Percentiles rank a stretch among this genome's conserved stretches.
Evolutionary conservation across 1,140 invertebrate genomes (phyloP).

Genomic region (Cydia strobilella): DNA sequence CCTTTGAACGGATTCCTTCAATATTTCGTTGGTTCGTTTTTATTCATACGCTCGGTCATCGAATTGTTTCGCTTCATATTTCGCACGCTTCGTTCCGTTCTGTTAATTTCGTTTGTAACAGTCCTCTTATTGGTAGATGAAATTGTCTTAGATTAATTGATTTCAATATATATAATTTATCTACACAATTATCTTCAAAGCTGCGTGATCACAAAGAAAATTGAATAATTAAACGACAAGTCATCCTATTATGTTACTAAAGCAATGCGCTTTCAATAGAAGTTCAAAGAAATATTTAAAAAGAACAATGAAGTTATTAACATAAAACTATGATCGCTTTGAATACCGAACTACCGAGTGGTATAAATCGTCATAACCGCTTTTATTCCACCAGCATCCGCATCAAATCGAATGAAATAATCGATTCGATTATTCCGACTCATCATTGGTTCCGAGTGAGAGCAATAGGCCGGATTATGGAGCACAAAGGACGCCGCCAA

Average conservation of each 20-base stretch:
- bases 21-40: conserved; percentile 77
- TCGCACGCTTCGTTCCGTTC: conserved; percentile 55
- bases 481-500: conserved; percentile 70
- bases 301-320: conserved; percentile 53
- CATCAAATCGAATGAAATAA: conserved; percentile 66
- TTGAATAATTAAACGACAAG: conserved; percentile 12
- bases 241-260: conserved; percentile 20
- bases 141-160: neutral
- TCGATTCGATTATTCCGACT: conserved; percentile 77
- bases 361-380: conserved; percentile 49
- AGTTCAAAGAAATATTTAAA: conserved; percentile 22
- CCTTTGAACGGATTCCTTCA: conserved; percentile 80
- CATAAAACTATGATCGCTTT: conserved; percentile 50
- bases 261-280: neutral
- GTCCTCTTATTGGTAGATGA: conserved; percentile 1
- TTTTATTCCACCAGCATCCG: conserved; percentile 53
- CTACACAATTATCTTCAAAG: neutral
- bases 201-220: neutral
- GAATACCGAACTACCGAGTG: conserved; percentile 55
- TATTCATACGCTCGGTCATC: conserved; percentile 73
- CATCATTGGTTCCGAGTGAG: conserved; percentile 66
- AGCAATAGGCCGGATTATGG: conserved; percentile 63
- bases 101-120: conserved; percentile 37
- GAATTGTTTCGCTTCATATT: conserved; percentile 74
- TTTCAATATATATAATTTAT: neutral